Base-by-base conservation (phyloP, 2,888 invertebrate genomes). In the Drosophila austrosaltans region DNA sequence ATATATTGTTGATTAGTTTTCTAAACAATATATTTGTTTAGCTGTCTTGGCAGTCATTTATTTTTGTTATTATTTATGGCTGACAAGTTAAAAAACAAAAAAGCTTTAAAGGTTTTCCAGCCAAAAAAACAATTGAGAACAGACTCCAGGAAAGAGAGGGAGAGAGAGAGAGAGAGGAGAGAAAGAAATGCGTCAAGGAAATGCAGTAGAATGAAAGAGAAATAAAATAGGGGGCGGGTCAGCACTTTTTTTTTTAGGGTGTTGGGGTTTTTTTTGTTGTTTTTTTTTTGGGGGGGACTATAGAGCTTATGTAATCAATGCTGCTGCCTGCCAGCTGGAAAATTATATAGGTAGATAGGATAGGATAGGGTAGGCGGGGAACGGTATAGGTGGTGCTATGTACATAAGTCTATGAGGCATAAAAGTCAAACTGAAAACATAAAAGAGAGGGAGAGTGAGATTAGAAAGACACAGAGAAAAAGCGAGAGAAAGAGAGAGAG, bases 241-340 rank as follows among this genome's bases (percentile, higher is more conserved):
- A 78, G 58, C 71, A 66, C 16, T 16, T 72, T 64, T 22, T 22
- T 48, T 20, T 44, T 2, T 42, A 5, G 16, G 2, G 28, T 28
- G 28, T 28, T 28, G 28, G 28, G 28, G 4, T 44, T 44, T 44
- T 44, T 48, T 40, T 7, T 48, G 16, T 16, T 16, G 16, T 8
- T 3, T 25, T 25, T 22, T 48, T 48, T 48, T 75, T 20, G 72
- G 59, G 59, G 66, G 44, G 16, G 16, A 16, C 16, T 16, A 16
- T 63, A 73, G 57, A 76, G 62, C 77, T 84, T 84, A 88, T 87
- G 89, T 83, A 84, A 84, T 86, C 83, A 73, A 80, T 69, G 76
- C 71, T 69, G 76, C 72, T 81, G 66, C 59, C 72, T 81, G 66
- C 59, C 69, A 66, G 77, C 79, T 75, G 71, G 69, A 69, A 68